These are phyloP conservation scores for Natrix natrix DNA, from an alignment of 2,797 vertebrate genomes.

Conservation along the genomic window DNA sequence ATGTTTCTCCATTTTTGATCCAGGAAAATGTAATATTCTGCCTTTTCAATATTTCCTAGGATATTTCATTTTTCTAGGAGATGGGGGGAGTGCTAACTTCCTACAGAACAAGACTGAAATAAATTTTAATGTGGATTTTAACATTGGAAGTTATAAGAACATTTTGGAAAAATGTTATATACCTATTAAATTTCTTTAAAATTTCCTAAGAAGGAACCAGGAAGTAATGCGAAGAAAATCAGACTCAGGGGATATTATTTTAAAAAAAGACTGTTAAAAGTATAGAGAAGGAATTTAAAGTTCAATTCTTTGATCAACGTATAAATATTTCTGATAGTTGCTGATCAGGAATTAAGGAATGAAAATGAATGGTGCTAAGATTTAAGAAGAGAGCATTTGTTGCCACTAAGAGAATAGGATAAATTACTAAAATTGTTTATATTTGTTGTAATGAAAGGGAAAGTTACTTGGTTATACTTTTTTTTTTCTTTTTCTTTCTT, in stretches of 20 bases:
- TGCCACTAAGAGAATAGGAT: neutral
- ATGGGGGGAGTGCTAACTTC: too few species aligned
- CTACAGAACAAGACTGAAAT: neutral
- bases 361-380: neutral
- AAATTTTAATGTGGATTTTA: neutral
- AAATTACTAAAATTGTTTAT: neutral
- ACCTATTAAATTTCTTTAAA: neutral
- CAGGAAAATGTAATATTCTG: too few species aligned
- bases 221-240: neutral
- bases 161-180: neutral
- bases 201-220: neutral
- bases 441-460: neutral
- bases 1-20: too few species aligned
- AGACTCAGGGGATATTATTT: neutral
- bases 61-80: too few species aligned
- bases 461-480: neutral
- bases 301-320: neutral
- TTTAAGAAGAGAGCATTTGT: neutral
- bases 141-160: neutral
- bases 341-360: neutral
- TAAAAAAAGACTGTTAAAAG: neutral
- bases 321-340: neutral
- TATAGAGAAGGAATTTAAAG: neutral
- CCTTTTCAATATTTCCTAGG: too few species aligned
- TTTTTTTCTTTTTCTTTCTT: neutral